Conservation (phyloP, 2,888 invertebrate species). For the Lumbricus terrestris region DNA sequence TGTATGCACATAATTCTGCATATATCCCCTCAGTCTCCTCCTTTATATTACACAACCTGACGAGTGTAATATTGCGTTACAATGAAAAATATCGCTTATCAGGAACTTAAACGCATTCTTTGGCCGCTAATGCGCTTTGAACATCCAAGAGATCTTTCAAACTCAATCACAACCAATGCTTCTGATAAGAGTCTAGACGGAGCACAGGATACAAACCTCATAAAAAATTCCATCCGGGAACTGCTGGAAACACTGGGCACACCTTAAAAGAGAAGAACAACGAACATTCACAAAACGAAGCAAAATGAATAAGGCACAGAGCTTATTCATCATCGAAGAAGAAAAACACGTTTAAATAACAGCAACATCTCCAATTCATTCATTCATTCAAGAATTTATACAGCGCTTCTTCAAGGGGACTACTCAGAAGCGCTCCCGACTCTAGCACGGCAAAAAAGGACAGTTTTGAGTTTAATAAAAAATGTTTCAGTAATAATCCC, state of each 20-base stretch:
- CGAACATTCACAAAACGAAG: background rate
- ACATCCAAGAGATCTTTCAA: background rate
- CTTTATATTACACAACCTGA: background rate
- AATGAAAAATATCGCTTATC: background rate
- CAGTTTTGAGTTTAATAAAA: no score
- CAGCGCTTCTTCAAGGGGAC: no score
- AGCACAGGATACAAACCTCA: conserved; percentile 64
- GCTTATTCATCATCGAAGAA: background rate
- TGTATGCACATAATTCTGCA: background rate
- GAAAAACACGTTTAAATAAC: background rate
- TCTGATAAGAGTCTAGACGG: background rate
- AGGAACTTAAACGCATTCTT: no score
- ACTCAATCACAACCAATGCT: background rate
- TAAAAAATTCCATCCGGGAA: conserved; percentile 92
- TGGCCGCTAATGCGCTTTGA: no score
- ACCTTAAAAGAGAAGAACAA: conserved; percentile 63
- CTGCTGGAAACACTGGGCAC: conserved; percentile 96
- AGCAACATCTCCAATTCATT: no score
- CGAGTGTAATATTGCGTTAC: background rate
- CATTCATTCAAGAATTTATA: no score
- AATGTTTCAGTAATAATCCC: no score
- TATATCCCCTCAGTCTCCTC: background rate
- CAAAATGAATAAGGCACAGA: background rate
- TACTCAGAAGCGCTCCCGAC: no score
- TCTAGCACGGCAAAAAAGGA: no score